These are phyloP conservation scores for Acronicta aceris DNA, from an alignment of 2,888 invertebrate species.

Conservation along the genomic window DNA sequence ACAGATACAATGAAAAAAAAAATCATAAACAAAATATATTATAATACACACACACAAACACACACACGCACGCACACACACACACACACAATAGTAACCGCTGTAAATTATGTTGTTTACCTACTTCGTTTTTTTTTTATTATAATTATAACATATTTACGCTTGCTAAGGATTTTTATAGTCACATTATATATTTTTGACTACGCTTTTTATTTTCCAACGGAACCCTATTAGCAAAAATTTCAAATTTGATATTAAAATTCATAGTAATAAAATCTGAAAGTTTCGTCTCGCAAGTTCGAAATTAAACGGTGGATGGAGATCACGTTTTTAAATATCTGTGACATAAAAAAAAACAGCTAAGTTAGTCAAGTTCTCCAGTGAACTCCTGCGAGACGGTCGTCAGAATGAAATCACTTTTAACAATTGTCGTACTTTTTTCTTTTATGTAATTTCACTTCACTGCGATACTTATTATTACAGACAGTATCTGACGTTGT, in stretches of 20 bases:
- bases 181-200: too few species aligned
- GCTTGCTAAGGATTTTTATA: too few species aligned
- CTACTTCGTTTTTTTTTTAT: too few species aligned
- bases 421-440: constrained; percentile 42
- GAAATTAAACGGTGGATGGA: constrained; percentile 46
- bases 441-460: constrained; percentile 16
- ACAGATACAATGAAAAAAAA: too few species aligned
- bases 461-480: constrained; percentile 27
- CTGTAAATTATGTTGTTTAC: too few species aligned
- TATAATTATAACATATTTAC: too few species aligned
- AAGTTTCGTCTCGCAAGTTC: constrained; percentile 49
- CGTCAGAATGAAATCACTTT: constrained; percentile 48
- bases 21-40: too few species aligned
- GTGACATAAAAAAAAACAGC: constrained; percentile 42
- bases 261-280: constrained; percentile 47
- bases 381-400: constrained; percentile 26
- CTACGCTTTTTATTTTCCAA: background rate
- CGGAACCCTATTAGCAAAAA: constrained; percentile 19
- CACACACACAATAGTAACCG: too few species aligned
- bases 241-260: constrained; percentile 38
- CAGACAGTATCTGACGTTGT: background rate
- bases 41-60: too few species aligned
- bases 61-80: too few species aligned
- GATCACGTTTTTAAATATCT: constrained; percentile 44
- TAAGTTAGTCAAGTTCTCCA: too few species aligned